Evolutionary conservation across 2,888 invertebrate genomes (phyloP), one percentile per base, ranked within the genome.

Genomic region (Drosophila fungiperda): DNA sequence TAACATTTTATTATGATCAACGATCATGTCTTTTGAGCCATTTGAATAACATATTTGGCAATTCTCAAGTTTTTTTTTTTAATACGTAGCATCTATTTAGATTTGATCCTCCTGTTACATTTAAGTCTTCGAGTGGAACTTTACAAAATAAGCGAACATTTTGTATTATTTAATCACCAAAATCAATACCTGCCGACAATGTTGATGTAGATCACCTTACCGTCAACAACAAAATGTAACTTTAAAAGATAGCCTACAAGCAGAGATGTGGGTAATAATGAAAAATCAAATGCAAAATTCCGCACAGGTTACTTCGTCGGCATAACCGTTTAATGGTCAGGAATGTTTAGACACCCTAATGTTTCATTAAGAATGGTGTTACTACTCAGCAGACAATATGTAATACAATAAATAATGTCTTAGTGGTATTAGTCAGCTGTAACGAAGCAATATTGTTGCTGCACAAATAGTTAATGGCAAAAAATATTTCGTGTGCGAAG

Each of bases 11-110:
- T 58, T 62, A 2, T 23, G 45, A 45, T 23, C 45, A 8, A 45
- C 12, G 61, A 61, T 55, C 32, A 36, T 38, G 64, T 59, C 26
- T 52, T 63, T 49, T 64, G n/a, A 65, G 32, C 20, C 40, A 55
- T 15, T 63, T 59, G 20, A 20, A n/a, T 35, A 35, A 45, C 11
- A 33, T 35, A 23, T 23, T 20, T 59, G 29, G 49, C 29, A 9
- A n/a, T 29, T 50, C 49, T n/a, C 9, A 11, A 3, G 29, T n/a
- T 26, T 26, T n/a, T n/a, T 23, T n/a, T 29, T 15, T 3, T 12
- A 8, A 45, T 15, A 3, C 12, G 20, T 23, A 45, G 7, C 20
- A 45, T 45, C 1, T 45, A 45, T 45, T 1, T 45, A 15, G 45
- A 7, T 20, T 12, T 15, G 12, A 7, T 20, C 45, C 20, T 12